Evolutionary conservation across 1,140 invertebrate genomes (phyloP).

Genomic region (Drosophila auraria): DNA sequence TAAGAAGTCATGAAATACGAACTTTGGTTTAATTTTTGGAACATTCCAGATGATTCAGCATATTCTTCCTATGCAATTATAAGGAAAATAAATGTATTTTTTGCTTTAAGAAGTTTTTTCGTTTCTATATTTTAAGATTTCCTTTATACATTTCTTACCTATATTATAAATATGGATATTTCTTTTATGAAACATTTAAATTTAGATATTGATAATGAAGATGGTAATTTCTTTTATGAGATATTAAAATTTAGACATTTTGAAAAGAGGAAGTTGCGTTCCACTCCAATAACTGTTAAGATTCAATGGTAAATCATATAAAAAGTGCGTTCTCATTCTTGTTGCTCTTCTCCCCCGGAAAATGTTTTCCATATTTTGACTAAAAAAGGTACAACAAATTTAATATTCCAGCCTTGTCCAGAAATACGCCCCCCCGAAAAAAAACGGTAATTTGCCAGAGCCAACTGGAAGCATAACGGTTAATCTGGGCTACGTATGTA

Average conservation of each 20-base stretch:
- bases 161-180: neutral
- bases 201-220: neutral
- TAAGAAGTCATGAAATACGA: neutral
- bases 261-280: neutral
- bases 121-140: too few relatives aligned
- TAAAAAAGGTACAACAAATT: neutral
- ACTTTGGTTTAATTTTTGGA: neutral
- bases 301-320: neutral
- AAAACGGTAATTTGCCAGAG: constrained; percentile 26
- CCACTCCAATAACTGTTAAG: neutral
- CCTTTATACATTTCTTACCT: too few relatives aligned
- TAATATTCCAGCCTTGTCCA: neutral
- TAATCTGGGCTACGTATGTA: constrained; percentile 40
- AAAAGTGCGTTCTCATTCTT: neutral
- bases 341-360: neutral
- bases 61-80: too few relatives aligned
- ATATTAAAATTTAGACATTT: neutral
- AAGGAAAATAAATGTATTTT: neutral
- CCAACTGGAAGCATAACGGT: constrained; percentile 24
- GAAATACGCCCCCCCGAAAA: constrained; percentile 2
- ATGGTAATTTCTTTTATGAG: neutral
- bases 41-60: neutral
- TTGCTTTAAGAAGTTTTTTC: too few relatives aligned
- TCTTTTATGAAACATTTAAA: neutral
- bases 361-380: too few relatives aligned